A percentile compares a stretch with the other conserved stretches of the same genome.
Conservation (phyloP, 1,140 invertebrate species). For the Acyrthosiphon pisum region DNA sequence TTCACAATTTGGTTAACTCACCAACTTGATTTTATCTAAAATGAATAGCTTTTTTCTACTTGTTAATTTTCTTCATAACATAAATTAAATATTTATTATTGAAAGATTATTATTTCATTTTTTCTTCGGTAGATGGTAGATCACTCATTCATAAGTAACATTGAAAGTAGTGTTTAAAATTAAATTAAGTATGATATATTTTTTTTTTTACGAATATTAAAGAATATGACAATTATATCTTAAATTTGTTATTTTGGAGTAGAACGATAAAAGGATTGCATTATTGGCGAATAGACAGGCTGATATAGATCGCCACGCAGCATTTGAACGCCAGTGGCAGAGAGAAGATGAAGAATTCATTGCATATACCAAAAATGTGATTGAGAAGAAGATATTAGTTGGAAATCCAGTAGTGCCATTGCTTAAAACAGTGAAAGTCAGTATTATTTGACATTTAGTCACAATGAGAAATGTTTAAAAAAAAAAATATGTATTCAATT, state of each 20-base stretch:
- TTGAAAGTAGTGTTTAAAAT: neutral
- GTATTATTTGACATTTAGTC: neutral
- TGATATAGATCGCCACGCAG: constrained; percentile 1
- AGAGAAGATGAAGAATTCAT: constrained; percentile 33
- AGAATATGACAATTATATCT: neutral
- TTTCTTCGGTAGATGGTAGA: too few relatives aligned
- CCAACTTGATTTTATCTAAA: too few relatives aligned
- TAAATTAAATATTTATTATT: too few relatives aligned
- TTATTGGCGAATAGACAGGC: neutral
- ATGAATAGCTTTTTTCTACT: too few relatives aligned
- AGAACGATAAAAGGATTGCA: neutral
- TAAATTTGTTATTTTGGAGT: neutral
- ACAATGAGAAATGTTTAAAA: neutral
- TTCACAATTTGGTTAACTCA: too few relatives aligned
- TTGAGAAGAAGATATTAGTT: neutral
- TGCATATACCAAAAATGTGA: neutral
- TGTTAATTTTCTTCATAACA: too few relatives aligned
- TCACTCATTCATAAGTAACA: too few relatives aligned
- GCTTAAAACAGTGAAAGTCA: neutral
- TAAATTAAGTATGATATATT: neutral
- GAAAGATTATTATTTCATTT: too few relatives aligned
- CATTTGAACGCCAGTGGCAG: neutral
- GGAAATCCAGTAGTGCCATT: neutral
- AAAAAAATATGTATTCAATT: neutral
- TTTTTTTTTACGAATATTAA: too few relatives aligned